Conservation (phyloP, 1,140 invertebrate species). For the Copidosoma floridanum region DNA sequence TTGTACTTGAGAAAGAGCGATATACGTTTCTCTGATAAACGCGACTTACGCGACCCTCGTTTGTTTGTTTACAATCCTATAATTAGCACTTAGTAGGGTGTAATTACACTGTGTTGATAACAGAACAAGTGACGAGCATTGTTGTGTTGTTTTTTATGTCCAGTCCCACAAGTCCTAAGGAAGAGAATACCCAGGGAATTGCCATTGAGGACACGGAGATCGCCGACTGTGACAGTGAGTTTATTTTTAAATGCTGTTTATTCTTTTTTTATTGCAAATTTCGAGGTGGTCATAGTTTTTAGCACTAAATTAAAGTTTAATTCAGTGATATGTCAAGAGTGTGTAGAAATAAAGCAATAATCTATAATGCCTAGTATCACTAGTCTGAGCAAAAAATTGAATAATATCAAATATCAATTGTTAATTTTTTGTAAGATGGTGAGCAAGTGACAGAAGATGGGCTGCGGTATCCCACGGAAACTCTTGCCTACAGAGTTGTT, state of each 20-base stretch:
- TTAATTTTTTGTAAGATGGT: too few relatives aligned
- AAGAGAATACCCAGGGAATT: slow-evolving; percentile 45
- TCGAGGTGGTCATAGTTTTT: slow-evolving; percentile 7
- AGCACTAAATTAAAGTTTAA: too few relatives aligned
- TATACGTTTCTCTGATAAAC: too few relatives aligned
- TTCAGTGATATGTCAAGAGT: too few relatives aligned
- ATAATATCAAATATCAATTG: too few relatives aligned
- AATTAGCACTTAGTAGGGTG: too few relatives aligned
- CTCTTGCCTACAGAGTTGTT: slow-evolving; percentile 51
- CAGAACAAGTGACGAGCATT: slow-evolving; percentile 14
- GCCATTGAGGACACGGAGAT: slow-evolving; percentile 55
- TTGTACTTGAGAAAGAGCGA: too few relatives aligned
- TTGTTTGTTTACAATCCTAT: too few relatives aligned
- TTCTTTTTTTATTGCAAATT: not conserved
- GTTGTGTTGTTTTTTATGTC: slow-evolving; percentile 30
- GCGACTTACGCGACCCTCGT: not conserved
- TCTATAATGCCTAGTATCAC: too few relatives aligned
- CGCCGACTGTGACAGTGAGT: slow-evolving; percentile 54
- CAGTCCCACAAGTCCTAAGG: slow-evolving; percentile 41
- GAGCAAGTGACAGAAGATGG: slow-evolving; percentile 49
- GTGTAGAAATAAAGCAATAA: too few relatives aligned
- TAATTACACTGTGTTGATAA: too few relatives aligned
- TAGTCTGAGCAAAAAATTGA: too few relatives aligned
- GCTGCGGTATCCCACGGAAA: slow-evolving; percentile 50
- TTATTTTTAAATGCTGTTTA: not conserved